Percentiles rank a stretch among this genome's conserved stretches.
Conservation (phyloP, 2,797 vertebrate species). For the Sorex maritimensis region DNA sequence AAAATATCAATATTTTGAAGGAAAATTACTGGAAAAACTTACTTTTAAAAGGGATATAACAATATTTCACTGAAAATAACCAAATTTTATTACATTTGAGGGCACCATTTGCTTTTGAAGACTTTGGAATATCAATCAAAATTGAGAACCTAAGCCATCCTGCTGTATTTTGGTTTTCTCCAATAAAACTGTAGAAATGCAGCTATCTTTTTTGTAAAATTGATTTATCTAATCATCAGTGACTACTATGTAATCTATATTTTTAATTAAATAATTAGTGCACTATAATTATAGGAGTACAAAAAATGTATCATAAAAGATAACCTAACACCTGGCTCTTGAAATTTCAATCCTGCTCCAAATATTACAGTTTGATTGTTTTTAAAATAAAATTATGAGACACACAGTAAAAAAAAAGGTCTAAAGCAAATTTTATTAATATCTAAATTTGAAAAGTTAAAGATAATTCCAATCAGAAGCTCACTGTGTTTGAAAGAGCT, state of each 20-base stretch:
- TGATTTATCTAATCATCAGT: background rate
- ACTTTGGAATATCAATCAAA: background rate
- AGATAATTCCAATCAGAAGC: background rate
- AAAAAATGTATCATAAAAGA: too few species aligned
- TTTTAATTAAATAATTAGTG: constrained; percentile 22
- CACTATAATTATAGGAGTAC: too few species aligned
- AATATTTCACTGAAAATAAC: background rate
- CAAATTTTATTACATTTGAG: background rate
- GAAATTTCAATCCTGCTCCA: background rate
- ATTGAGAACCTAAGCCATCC: background rate
- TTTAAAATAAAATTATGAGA: background rate
- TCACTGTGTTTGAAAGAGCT: background rate
- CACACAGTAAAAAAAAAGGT: background rate
- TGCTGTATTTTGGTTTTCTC: background rate
- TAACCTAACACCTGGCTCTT: constrained; percentile 29
- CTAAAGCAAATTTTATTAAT: constrained; percentile 34
- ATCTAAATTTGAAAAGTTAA: constrained; percentile 45
- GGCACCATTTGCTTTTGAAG: background rate
- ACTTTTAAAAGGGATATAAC: background rate
- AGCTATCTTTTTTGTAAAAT: background rate
- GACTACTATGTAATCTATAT: background rate
- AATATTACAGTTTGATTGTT: background rate
- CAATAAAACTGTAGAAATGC: background rate
- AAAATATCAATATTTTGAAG: background rate
- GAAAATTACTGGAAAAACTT: constrained; percentile 34